Evolutionary conservation across 2,888 invertebrate species (phyloP).

Genomic region (Metallyticus violacea): DNA sequence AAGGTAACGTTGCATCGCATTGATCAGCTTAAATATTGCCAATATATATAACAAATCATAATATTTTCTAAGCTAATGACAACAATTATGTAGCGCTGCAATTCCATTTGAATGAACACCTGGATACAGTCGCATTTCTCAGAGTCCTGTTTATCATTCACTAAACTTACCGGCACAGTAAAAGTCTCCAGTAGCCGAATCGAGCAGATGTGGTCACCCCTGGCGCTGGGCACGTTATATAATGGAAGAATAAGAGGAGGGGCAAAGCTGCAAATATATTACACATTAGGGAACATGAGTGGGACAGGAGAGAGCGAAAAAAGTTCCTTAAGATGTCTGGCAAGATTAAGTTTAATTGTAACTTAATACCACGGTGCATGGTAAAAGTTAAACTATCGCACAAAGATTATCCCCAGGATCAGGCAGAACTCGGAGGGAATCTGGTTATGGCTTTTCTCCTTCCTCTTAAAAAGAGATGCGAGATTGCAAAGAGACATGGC

Average conservation of each 20-base stretch:
- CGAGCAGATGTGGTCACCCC: background rate
- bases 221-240: background rate
- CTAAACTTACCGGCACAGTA: too few relatives aligned
- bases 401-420: background rate
- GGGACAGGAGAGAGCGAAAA: background rate
- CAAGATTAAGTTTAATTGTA: slow-evolving; percentile 8
- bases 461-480: background rate
- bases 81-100: too few relatives aligned
- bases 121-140: too few relatives aligned
- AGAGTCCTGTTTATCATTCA: too few relatives aligned
- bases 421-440: background rate
- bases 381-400: background rate
- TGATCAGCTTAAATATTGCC: too few relatives aligned
- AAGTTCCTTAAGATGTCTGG: background rate
- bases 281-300: background rate
- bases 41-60: too few relatives aligned
- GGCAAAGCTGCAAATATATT: background rate
- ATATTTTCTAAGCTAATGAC: too few relatives aligned
- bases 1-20: too few relatives aligned
- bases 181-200: too few relatives aligned
- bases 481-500: too few relatives aligned
- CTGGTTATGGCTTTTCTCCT: background rate
- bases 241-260: too few relatives aligned
- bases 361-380: background rate
- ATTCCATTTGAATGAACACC: too few relatives aligned